A percentile compares a stretch with the other conserved stretches of the same genome.
Conservation (phyloP, 1,140 invertebrate species). For the Harlomillsia oculata region DNA sequence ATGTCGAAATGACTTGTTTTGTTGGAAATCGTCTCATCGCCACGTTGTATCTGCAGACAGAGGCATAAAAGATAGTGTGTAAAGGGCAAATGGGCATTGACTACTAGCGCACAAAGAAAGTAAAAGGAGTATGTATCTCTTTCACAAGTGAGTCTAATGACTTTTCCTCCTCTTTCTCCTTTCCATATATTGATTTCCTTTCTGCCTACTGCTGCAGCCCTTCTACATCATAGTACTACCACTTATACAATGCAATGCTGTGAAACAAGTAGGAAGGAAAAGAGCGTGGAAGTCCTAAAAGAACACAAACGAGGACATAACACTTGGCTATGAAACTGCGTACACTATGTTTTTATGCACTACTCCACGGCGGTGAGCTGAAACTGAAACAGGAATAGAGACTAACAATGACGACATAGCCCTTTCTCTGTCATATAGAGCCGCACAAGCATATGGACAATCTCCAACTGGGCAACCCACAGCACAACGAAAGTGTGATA, state of each 20-base stretch:
- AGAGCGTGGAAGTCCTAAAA: too few species aligned
- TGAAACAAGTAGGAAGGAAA: too few species aligned
- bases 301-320: too few species aligned
- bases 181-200: conserved; percentile 29
- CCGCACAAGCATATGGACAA: conserved; percentile 18
- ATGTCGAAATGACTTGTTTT: too few species aligned
- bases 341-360: too few species aligned
- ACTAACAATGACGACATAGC: conserved; percentile 1
- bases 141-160: conserved; percentile 31
- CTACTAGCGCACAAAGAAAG: too few species aligned
- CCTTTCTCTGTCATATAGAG: conserved; percentile 6
- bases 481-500: neutral
- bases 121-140: conserved; percentile 24
- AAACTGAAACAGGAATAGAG: conserved; percentile 4
- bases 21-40: too few species aligned
- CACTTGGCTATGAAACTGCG: too few species aligned
- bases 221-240: neutral
- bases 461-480: conserved; percentile 8
- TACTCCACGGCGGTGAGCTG: neutral
- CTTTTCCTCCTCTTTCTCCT: conserved; percentile 23
- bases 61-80: too few species aligned
- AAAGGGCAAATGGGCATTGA: too few species aligned
- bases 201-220: neutral
- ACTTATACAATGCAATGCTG: neutral
- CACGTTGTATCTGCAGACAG: too few species aligned